These are phyloP conservation scores for Aquatica leii DNA, from an alignment of 2,888 invertebrate species.

Conservation along the genomic window DNA sequence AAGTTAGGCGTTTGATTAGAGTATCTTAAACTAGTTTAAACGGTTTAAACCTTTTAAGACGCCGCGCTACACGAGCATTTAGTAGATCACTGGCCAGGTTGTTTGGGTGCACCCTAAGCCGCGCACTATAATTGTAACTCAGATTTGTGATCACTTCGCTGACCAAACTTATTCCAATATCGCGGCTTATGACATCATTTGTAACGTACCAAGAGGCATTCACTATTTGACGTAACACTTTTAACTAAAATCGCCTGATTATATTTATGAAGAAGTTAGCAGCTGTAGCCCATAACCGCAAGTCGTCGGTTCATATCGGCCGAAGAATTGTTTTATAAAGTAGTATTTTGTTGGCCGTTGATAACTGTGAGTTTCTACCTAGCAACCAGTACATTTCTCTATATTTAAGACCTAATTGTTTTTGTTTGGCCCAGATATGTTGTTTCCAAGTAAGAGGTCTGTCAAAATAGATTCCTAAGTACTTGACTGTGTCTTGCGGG, in stretches of 20 bases:
- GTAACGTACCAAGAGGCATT: not conserved
- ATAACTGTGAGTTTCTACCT: slow-evolving; percentile 3
- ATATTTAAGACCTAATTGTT: slow-evolving; percentile 13
- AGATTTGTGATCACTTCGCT: not conserved
- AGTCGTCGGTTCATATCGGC: not conserved
- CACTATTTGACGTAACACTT: not conserved
- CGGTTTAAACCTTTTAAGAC: not conserved
- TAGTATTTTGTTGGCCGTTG: slow-evolving; percentile 6
- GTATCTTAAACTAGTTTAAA: too few species aligned
- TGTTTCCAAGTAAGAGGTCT: not conserved
- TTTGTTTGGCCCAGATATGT: slow-evolving; percentile 3
- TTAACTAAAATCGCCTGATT: not conserved
- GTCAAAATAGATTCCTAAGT: not conserved
- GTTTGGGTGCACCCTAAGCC: not conserved
- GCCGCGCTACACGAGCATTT: not conserved
- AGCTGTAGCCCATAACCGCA: slow-evolving; percentile 10
- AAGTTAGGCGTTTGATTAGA: too few species aligned
- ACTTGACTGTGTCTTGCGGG: not conserved
- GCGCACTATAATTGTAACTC: not conserved
- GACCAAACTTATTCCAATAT: not conserved
- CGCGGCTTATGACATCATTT: not conserved
- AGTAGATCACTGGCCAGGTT: not conserved
- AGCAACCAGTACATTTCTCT: slow-evolving; percentile 15
- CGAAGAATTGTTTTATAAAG: slow-evolving; percentile 14
- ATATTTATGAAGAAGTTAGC: too few species aligned